phyloP scores from a whole-genome alignment of 2,113 vertebrate species.

The Sylvilagus bachmani region DNA sequence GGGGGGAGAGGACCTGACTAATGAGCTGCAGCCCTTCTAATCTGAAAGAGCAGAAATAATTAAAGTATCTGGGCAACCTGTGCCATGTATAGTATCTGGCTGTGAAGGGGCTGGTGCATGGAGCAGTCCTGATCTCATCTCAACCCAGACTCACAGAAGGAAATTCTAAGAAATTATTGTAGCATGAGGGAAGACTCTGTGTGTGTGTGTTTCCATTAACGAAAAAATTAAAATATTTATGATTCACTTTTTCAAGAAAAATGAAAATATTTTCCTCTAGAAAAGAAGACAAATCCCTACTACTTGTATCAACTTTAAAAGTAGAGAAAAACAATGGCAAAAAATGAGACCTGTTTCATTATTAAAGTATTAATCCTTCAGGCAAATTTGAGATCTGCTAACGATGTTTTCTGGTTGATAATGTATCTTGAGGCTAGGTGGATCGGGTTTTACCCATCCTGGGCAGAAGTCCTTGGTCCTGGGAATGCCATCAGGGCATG shows the following conservation, averaged over 20 bases:
- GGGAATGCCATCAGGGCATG: not conserved
- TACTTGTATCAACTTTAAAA: not conserved
- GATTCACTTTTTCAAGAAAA: constrained; percentile 21
- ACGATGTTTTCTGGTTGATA: not conserved
- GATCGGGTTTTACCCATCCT: not conserved
- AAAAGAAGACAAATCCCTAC: not conserved
- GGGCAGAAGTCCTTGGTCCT: not conserved
- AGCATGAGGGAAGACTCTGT: not conserved
- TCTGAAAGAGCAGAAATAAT: constrained; percentile 64
- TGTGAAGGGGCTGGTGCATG: not conserved
- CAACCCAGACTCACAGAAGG: not conserved
- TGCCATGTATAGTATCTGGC: rapidly evolving
- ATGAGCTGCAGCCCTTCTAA: constrained; percentile 73
- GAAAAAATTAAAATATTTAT: constrained; percentile 40
- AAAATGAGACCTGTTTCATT: not conserved
- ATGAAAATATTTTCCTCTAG: not conserved
- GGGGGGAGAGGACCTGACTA: constrained; percentile 63
- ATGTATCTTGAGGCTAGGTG: not conserved
- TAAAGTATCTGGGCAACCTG: not conserved
- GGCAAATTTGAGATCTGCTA: not conserved
- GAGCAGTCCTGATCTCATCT: not conserved
- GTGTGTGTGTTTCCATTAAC: not conserved
- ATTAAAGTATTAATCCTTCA: not conserved
- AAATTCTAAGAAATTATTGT: not conserved
- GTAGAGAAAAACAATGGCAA: constrained; percentile 1